Evolutionary conservation across 2,888 invertebrate genomes (phyloP).

Genomic region (Mimachlamys varia): DNA sequence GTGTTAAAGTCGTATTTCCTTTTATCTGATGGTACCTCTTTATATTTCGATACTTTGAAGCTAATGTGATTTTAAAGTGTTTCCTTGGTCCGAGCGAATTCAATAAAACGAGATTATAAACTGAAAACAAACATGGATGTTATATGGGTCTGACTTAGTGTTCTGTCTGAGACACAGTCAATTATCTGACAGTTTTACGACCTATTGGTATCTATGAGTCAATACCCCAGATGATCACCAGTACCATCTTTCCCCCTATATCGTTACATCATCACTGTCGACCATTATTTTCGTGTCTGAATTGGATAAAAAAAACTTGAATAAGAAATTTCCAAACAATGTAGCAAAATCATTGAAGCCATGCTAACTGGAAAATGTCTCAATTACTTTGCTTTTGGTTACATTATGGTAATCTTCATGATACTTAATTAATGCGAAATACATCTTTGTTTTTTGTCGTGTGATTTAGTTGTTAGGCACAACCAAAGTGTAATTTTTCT

Average conservation of each 20-base stretch:
- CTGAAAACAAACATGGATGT: background rate
- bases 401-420: too few species aligned
- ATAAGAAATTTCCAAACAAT: background rate
- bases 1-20: too few species aligned
- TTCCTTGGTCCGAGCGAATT: background rate
- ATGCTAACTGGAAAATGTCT: too few species aligned
- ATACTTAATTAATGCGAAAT: too few species aligned
- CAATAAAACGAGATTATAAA: background rate
- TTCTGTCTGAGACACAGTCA: background rate
- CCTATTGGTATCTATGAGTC: conserved; percentile 8
- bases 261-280: background rate
- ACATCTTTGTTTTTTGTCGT: too few species aligned
- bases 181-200: conserved; percentile 8
- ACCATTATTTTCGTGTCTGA: background rate
- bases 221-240: background rate
- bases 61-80: background rate
- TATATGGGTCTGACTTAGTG: background rate
- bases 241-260: background rate
- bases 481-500: too few species aligned
- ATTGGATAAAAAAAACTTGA: background rate
- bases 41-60: background rate
- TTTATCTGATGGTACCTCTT: too few species aligned
- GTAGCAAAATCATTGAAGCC: background rate
- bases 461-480: too few species aligned
- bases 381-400: too few species aligned